A percentile compares a stretch with the other conserved stretches of the same genome.
phyloP scores from a whole-genome alignment of 2,888 invertebrate genomes.

The Clostera curtula region DNA sequence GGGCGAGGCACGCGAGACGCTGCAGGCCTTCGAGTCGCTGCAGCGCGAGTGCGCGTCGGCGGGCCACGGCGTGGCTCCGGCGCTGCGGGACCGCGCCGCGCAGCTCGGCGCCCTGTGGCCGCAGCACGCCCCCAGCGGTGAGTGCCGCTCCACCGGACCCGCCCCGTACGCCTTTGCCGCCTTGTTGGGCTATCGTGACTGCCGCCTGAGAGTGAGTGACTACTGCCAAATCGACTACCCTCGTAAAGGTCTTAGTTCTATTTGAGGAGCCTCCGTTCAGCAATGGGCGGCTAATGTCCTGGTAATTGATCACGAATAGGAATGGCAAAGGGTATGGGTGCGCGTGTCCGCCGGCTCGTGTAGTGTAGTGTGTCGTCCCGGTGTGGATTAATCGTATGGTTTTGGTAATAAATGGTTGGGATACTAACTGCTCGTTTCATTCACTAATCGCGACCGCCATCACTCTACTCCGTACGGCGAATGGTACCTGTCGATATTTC shows the following conservation, averaged over 20 bases:
- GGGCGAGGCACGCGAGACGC: slow-evolving; percentile 76
- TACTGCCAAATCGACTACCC: no score
- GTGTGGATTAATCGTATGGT: slow-evolving; percentile 8
- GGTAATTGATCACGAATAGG: no score
- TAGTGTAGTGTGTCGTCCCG: no score
- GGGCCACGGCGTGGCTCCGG: slow-evolving; percentile 34
- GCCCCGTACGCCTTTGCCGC: no score
- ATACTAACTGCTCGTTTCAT: slow-evolving; percentile 54
- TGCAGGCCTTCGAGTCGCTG: slow-evolving; percentile 78
- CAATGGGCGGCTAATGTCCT: no score
- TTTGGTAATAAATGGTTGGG: slow-evolving; percentile 36
- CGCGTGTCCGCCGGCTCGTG: not conserved
- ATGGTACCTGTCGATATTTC: no score
- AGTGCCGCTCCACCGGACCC: no score
- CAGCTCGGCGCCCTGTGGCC: slow-evolving; percentile 67
- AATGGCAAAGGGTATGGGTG: no score
- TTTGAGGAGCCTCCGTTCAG: no score
- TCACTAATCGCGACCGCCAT: slow-evolving; percentile 18
- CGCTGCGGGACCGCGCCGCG: slow-evolving; percentile 58
- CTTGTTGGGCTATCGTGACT: no score
- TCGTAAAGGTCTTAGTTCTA: no score
- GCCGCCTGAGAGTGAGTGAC: no score
- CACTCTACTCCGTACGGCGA: not conserved
- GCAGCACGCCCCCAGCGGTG: slow-evolving; percentile 18
- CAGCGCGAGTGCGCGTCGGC: slow-evolving; percentile 65